Conservation (phyloP, 2,888 invertebrate species). For the Euclidia mi region DNA sequence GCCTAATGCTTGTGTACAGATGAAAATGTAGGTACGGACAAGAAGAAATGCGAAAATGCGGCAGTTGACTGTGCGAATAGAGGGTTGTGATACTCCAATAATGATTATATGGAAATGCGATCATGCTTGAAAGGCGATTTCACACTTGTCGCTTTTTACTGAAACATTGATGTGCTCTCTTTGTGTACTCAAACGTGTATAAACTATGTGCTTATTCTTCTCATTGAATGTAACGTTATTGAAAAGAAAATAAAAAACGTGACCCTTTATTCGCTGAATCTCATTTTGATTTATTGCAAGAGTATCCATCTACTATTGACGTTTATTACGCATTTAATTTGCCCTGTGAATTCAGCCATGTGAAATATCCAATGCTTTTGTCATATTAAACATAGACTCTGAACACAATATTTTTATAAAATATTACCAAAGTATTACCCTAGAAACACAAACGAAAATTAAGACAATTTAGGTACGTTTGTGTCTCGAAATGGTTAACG, state of each 20-base stretch:
- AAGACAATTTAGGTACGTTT: too few relatives aligned
- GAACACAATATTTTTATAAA: too few relatives aligned
- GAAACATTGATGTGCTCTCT: constrained; percentile 43
- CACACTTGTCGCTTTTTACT: constrained; percentile 64
- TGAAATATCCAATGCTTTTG: too few relatives aligned
- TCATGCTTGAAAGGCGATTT: constrained; percentile 68
- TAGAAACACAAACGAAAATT: too few relatives aligned
- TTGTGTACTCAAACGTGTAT: constrained; percentile 40
- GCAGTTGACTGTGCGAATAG: constrained; percentile 61
- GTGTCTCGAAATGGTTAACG: too few relatives aligned
- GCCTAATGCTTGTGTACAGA: too few relatives aligned
- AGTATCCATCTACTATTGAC: background rate
- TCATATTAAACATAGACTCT: too few relatives aligned
- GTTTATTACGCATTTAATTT: too few relatives aligned
- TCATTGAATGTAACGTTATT: constrained; percentile 18
- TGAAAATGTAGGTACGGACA: too few relatives aligned
- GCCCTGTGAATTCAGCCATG: too few relatives aligned
- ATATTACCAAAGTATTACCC: too few relatives aligned
- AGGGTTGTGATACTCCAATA: constrained; percentile 66
- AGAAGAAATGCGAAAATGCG: constrained; percentile 69
- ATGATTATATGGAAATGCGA: constrained; percentile 73
- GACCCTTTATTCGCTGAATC: background rate
- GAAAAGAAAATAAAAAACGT: constrained; percentile 9
- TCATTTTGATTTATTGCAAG: background rate
- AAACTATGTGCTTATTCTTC: constrained; percentile 32